A percentile compares a stretch with the other conserved stretches of the same genome.
These are phyloP conservation scores for Philhelius pedissequus DNA, from an alignment of 2,888 invertebrate genomes.

Conservation along the genomic window DNA sequence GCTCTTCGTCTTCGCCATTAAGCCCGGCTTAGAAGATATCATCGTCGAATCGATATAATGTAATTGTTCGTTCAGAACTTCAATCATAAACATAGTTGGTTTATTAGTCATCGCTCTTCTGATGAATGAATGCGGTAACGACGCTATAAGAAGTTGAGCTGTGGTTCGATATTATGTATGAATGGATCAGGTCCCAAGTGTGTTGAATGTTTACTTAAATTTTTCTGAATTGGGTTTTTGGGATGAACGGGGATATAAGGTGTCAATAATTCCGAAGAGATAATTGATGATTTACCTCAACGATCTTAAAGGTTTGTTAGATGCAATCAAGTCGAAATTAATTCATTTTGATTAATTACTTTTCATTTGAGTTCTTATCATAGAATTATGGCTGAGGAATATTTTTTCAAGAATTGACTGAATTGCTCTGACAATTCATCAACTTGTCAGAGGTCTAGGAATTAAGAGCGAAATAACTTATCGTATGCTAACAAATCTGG, in stretches of 20 bases:
- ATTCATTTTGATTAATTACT: constrained; percentile 58
- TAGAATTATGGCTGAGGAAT: too few relatives aligned
- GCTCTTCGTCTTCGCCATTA: constrained; percentile 4
- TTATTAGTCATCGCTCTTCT: constrained; percentile 33
- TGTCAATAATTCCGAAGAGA: constrained; percentile 24
- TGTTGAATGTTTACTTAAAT: constrained; percentile 36
- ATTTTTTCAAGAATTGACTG: too few relatives aligned
- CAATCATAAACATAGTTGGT: constrained; percentile 37
- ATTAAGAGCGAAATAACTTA: too few relatives aligned
- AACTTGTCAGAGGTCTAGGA: too few relatives aligned
- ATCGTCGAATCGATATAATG: constrained; percentile 37
- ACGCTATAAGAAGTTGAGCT: not conserved
- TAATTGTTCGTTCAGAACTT: constrained; percentile 51
- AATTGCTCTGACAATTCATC: too few relatives aligned
- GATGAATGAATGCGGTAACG: constrained; percentile 30
- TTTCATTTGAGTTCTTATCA: constrained; percentile 14
- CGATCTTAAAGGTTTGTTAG: constrained; percentile 1
- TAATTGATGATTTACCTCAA: constrained; percentile 50
- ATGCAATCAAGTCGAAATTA: constrained; percentile 59
- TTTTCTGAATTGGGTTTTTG: constrained; percentile 25
- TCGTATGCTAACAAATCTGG: too few relatives aligned
- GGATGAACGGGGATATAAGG: not conserved
- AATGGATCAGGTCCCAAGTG: constrained; percentile 6
- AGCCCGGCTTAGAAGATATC: constrained; percentile 10
- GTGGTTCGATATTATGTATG: constrained; percentile 22